phyloP scores from a whole-genome alignment of 2,113 vertebrate genomes.

The Bettongia penicillata region DNA sequence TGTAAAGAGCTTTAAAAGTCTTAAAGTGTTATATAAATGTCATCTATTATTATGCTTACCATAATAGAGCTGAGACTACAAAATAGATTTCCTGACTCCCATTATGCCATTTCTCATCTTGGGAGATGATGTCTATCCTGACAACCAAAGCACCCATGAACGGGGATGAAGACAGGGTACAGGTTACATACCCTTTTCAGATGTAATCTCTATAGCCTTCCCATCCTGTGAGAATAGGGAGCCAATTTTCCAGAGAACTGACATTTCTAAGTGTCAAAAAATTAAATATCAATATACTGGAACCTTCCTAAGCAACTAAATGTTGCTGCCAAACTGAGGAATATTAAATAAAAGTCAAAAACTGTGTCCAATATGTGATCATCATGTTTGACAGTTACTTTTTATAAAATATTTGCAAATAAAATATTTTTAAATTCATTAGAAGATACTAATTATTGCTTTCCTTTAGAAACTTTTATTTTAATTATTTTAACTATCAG shows the following conservation, averaged over 20 bases:
- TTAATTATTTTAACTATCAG: neutral
- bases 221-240: conserved; percentile 72
- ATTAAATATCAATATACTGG: conserved; percentile 20
- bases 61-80: neutral
- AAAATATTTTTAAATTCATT: neutral
- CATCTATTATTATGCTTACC: neutral
- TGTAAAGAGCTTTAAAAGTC: neutral
- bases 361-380: neutral
- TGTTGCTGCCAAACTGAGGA: conserved; percentile 10
- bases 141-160: conserved; percentile 61
- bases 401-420: neutral
- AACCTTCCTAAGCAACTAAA: conserved; percentile 17
- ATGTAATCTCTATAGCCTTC: conserved; percentile 41
- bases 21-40: neutral
- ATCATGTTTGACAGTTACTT: neutral
- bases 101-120: neutral
- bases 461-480: conserved; percentile 28
- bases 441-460: conserved; percentile 27
- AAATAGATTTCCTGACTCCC: neutral
- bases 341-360: conserved; percentile 31
- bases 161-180: conserved; percentile 61
- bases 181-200: neutral
- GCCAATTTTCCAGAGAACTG: conserved; percentile 37
- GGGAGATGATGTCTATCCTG: conserved; percentile 47
- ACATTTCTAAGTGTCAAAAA: conserved; percentile 31